Percentiles rank a stretch among this genome's conserved stretches.
phyloP scores from a whole-genome alignment of 1,140 invertebrate species.

The Temnothorax nylanderi region DNA sequence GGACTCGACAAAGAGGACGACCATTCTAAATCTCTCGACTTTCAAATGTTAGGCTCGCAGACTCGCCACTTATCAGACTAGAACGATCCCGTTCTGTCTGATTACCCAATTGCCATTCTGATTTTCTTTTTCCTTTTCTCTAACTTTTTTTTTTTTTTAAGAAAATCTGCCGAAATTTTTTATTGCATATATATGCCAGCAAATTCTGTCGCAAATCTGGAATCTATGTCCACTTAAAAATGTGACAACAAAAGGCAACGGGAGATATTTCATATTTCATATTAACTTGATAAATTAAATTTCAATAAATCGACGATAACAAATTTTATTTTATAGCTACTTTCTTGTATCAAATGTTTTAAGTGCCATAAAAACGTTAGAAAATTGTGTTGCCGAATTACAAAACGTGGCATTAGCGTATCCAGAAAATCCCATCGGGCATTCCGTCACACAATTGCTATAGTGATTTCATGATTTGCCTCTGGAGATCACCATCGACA shows the following conservation, averaged over 20 bases:
- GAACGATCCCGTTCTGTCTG: not conserved
- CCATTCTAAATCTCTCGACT: slow-evolving; percentile 76
- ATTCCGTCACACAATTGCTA: not conserved
- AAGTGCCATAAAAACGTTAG: not conserved
- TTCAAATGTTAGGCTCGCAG: slow-evolving; percentile 45
- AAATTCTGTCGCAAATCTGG: not conserved
- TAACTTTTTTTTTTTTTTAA: not conserved
- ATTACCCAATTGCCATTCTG: not conserved
- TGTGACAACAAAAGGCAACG: not conserved
- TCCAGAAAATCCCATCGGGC: not conserved
- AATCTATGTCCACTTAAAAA: not conserved
- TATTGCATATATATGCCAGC: not conserved
- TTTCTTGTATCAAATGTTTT: not conserved
- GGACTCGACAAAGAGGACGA: slow-evolving; percentile 64
- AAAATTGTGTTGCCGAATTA: slow-evolving; percentile 12
- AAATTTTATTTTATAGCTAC: not conserved
- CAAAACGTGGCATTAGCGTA: not conserved
- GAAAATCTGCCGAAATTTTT: not conserved
- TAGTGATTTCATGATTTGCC: slow-evolving; percentile 30
- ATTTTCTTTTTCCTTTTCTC: not conserved
- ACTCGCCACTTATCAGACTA: slow-evolving; percentile 54
- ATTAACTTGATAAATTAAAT: no score
- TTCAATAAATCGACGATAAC: not conserved
- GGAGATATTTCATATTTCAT: no score
- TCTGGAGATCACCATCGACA: slow-evolving; percentile 9